Evolutionary conservation across 2,888 invertebrate genomes (phyloP), one percentile per base, ranked within the genome.

Genomic region (Tolmerus cingulatus): DNA sequence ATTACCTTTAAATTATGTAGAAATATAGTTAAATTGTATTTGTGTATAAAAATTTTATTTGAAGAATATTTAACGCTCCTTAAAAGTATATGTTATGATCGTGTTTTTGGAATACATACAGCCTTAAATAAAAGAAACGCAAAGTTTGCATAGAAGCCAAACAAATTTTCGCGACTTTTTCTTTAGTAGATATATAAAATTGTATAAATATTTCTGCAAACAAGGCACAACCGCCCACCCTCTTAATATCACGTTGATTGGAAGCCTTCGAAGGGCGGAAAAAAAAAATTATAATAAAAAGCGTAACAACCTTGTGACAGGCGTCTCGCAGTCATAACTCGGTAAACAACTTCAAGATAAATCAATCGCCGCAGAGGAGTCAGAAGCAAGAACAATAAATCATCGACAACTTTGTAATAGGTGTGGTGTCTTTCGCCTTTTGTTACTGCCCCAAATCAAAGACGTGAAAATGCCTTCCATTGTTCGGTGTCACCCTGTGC

Each of bases 341-440:
- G 66, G 66, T 66, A 84, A 66, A 84, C 57, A 57, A 46, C 84
- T 66, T 27, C 51, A 40, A 84, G 84, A 84, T 74, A 84, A 84
- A 74, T 66, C 74, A 84, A 84, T 66, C 74, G 37, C 9, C 57
- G 40, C 57, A 84, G 66, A 84, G 84, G 66, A 84, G 40, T 43
- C 40, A 43, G 5, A 37, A 19, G 1, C 74, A 43, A 66, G 84
- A 66, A 84, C 84, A 84, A 84, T 84, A 84, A 84, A 84, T 84
- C 84, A 84, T 84, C 84, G 66, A 14, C 43, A 84, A 66, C 74
- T 84, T 74, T 84, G 84, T 84, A 84, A 66, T 84, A 51, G 19
- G 84, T 84, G 57, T 27, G 84, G 66, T 46, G 84, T 84, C 84
- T 37, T 40, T 30, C 27, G 84, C 14, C 84, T 84, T 84, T 84